phyloP scores from a whole-genome alignment of 1,140 invertebrate species.

The Ridgeia piscesae region DNA sequence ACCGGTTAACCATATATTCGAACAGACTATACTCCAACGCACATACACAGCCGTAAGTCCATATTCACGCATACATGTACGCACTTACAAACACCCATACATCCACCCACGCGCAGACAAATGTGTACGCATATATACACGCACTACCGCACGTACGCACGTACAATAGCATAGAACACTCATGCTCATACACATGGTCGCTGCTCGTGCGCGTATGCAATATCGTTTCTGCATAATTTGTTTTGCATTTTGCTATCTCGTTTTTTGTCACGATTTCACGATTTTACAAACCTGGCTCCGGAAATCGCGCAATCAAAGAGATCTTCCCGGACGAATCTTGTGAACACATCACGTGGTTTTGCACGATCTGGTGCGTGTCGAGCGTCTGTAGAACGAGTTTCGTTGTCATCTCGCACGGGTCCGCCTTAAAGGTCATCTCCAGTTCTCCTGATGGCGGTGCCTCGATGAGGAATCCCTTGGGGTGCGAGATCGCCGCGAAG shows the following conservation, averaged over 20 bases:
- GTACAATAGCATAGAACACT: neutral
- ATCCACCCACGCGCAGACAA: neutral
- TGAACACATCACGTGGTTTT: neutral
- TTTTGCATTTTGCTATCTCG: neutral
- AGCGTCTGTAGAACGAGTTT: neutral
- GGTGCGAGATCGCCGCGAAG: neutral
- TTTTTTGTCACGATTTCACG: neutral
- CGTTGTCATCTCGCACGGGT: neutral
- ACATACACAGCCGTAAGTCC: neutral
- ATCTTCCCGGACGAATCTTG: neutral
- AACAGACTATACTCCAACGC: too few relatives aligned
- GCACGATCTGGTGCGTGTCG: neutral
- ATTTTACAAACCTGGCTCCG: neutral
- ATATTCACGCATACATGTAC: neutral
- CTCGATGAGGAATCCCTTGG: neutral
- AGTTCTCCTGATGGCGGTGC: neutral
- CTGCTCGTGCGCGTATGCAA: neutral
- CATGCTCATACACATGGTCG: neutral
- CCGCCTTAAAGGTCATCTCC: neutral
- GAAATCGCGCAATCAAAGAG: neutral
- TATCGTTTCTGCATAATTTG: neutral
- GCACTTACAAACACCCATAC: neutral
- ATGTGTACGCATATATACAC: neutral
- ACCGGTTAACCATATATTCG: too few relatives aligned
- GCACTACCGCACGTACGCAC: neutral